Conservation (phyloP, 1,140 invertebrate species). For the Anoplophora glabripennis region DNA sequence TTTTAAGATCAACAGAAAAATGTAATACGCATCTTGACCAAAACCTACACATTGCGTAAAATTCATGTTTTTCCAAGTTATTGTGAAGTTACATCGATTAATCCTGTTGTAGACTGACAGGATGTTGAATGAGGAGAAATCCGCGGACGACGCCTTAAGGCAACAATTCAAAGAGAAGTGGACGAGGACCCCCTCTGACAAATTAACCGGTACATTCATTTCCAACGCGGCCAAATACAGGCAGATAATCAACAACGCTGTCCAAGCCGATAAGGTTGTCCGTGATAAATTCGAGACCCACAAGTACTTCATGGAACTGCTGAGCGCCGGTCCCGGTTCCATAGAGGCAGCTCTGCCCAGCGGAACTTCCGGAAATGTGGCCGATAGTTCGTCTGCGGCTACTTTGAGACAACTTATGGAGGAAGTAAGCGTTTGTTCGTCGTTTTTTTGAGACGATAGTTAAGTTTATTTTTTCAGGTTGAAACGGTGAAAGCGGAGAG, state of each 20-base stretch:
- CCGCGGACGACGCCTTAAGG: slow-evolving; percentile 84
- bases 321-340: slow-evolving; percentile 71
- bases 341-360: slow-evolving; percentile 64
- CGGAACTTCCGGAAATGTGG: slow-evolving; percentile 51
- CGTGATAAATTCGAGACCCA: slow-evolving; percentile 83
- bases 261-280: slow-evolving; percentile 69
- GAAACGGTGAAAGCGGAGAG: slow-evolving; percentile 86
- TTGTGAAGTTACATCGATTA: no score
- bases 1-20: no score
- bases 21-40: no score
- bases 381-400: slow-evolving; percentile 60
- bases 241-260: slow-evolving; percentile 88
- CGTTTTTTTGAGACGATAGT: not conserved
- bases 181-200: slow-evolving; percentile 83
- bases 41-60: no score
- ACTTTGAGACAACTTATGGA: slow-evolving; percentile 80
- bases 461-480: slow-evolving; percentile 55
- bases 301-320: slow-evolving; percentile 72
- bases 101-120: slow-evolving; percentile 72
- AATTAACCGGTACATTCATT: slow-evolving; percentile 85
- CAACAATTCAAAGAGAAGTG: slow-evolving; percentile 89
- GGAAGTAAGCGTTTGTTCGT: slow-evolving; percentile 51
- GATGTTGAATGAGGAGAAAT: slow-evolving; percentile 87
- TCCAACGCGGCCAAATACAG: slow-evolving; percentile 88
- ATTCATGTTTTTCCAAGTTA: no score